Evolutionary conservation across 2,888 invertebrate species (phyloP).

Genomic region (Brenthis hecate): DNA sequence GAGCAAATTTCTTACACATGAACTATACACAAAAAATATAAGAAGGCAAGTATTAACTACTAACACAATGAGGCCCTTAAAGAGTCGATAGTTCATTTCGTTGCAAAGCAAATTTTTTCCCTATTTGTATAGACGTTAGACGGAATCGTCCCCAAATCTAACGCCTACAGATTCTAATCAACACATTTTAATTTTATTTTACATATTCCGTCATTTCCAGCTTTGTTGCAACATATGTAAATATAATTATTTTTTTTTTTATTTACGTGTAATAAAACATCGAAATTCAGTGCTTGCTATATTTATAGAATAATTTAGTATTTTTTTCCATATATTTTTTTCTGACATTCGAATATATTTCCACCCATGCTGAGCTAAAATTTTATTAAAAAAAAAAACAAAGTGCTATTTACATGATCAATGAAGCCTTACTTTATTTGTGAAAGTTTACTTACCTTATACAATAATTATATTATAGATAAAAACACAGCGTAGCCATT

Average conservation of each 20-base stretch:
- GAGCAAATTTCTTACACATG: slow-evolving; percentile 3
- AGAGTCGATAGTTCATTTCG: slow-evolving; percentile 25
- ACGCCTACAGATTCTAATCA: slow-evolving; percentile 45
- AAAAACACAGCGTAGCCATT: too few species aligned
- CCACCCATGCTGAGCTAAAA: slow-evolving; percentile 34
- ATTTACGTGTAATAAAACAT: slow-evolving; percentile 76
- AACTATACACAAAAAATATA: background rate
- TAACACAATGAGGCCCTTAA: slow-evolving; percentile 25
- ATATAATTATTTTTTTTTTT: slow-evolving; percentile 58
- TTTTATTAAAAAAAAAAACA: background rate
- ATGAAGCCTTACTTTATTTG: background rate
- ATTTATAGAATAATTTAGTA: slow-evolving; percentile 60
- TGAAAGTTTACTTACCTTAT: too few species aligned
- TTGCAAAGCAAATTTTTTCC: slow-evolving; percentile 28
- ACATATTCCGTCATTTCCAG: slow-evolving; percentile 44
- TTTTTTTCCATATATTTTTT: slow-evolving; percentile 45
- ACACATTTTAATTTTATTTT: slow-evolving; percentile 39
- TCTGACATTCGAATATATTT: slow-evolving; percentile 30
- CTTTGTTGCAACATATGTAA: slow-evolving; percentile 64
- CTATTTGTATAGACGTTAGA: slow-evolving; percentile 7
- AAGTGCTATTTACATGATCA: slow-evolving; percentile 1
- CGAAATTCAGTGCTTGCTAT: slow-evolving; percentile 79
- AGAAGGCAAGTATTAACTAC: background rate
- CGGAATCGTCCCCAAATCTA: slow-evolving; percentile 4
- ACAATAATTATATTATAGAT: too few species aligned